A percentile compares a stretch with the other conserved stretches of the same genome.
phyloP scores from a whole-genome alignment of 2,113 vertebrate species.

The Menidia beryllina region DNA sequence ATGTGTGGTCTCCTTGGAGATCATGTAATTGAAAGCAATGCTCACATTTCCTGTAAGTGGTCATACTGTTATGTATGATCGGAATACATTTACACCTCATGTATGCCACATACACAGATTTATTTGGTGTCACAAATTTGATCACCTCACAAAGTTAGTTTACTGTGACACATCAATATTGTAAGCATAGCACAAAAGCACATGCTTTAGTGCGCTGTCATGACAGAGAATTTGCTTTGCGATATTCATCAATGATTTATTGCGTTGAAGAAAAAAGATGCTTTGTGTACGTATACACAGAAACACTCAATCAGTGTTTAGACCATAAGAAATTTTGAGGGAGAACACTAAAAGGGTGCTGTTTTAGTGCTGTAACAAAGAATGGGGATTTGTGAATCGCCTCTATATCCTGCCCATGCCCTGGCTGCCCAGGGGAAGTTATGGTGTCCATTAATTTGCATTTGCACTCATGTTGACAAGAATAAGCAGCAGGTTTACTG shows the following conservation, averaged over 20 bases:
- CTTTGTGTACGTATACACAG: conserved; percentile 2
- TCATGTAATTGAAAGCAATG: too few relatives aligned
- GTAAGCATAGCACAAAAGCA: background rate
- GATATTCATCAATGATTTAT: background rate
- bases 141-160: too few relatives aligned
- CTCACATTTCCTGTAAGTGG: too few relatives aligned
- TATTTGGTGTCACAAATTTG: too few relatives aligned
- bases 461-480: conserved; percentile 87
- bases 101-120: too few relatives aligned
- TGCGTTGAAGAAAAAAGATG: background rate
- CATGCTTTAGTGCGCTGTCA: background rate
- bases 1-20: too few relatives aligned
- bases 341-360: conserved; percentile 54
- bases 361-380: conserved; percentile 38
- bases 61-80: too few relatives aligned
- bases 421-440: conserved; percentile 80
- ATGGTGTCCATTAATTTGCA: conserved; percentile 91
- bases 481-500: conserved; percentile 90
- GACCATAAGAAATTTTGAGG: conserved; percentile 21
- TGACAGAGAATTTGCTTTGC: conserved; percentile 7
- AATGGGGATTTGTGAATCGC: conserved; percentile 76
- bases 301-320: too few relatives aligned
- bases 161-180: background rate
- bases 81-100: too few relatives aligned
- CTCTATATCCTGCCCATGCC: conserved; percentile 64